phyloP scores from a whole-genome alignment of 2,113 vertebrate species.

The Peromyscus polionotus region DNA sequence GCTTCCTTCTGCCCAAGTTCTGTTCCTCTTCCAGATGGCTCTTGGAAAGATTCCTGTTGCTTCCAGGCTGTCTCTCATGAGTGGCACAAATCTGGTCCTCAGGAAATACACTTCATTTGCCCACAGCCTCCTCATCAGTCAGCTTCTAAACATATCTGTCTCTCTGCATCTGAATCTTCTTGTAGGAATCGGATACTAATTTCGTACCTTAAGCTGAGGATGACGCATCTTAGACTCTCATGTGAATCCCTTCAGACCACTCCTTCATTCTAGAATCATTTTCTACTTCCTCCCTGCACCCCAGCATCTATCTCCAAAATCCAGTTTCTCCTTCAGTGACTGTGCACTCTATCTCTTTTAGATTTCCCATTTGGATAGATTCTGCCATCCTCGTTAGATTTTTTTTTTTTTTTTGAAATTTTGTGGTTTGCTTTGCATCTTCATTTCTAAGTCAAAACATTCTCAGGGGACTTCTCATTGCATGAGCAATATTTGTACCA shows the following conservation, averaged over 20 bases:
- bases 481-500: neutral
- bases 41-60: neutral
- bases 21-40: neutral
- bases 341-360: neutral
- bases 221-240: neutral
- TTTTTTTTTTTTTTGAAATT: neutral
- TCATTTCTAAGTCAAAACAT: neutral
- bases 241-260: neutral
- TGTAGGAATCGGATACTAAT: neutral
- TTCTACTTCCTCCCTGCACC: neutral
- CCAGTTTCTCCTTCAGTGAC: neutral
- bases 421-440: neutral
- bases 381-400: neutral
- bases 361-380: neutral
- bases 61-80: neutral
- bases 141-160: neutral
- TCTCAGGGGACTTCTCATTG: neutral
- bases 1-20: neutral
- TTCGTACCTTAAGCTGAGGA: neutral
- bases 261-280: neutral
- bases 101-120: neutral
- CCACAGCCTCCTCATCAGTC: neutral
- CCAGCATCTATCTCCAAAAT: neutral
- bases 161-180: neutral
- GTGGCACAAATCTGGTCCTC: neutral